Base-by-base conservation (phyloP, 2,797 vertebrate genomes). In the Enteromius unitaeniatus region DNA sequence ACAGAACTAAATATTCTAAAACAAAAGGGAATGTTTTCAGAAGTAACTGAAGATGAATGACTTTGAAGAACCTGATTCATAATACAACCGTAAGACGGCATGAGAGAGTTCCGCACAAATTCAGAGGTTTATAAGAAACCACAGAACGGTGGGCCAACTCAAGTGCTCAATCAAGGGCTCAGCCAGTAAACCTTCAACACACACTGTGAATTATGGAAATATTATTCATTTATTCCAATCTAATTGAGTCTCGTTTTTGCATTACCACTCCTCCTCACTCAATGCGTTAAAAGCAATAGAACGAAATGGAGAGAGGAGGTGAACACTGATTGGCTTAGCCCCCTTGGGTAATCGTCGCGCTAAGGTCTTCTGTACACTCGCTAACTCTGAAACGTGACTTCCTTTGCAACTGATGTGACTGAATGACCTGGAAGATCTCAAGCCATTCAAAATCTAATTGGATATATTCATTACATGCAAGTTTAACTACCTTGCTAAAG, bases 191-290 rank as follows among this genome's bases (percentile, higher is more conserved):
- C 21, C 42, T 85, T 76, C 68, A 78, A 49, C 67, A 78, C 67
- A 78, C 34, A 70, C 15, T 2, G 23, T 14, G 28, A 67, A 81
- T 86, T 85, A 85, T 79, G 73, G 64, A 84, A 88, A 86, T 79
- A 72, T 65, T 79, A 82, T 80, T 81, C 68, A 86, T 86, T 74
- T 85, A 87, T 84, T 84, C 84, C 9, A 8, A 49, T 87, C 74
- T 79, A 87, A 78, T 87, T 80, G 73, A 69, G 64, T 75, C 73
- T 77, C 55, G 7, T 87, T 83, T 83, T 70, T 80, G 53, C 79
- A 81, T 58, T 62, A 73, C 26, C 78, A 73, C 26, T 77, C 45
- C 68, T 76, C 60, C 81, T 75, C 23, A 45, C 81, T 82, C 70
- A 45, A 67, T 15, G 15, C 42, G 60, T 55, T 82, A 67, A 75